Conservation (phyloP, 2,797 vertebrate genomes). For the Paratrypauchen microcephalus region DNA sequence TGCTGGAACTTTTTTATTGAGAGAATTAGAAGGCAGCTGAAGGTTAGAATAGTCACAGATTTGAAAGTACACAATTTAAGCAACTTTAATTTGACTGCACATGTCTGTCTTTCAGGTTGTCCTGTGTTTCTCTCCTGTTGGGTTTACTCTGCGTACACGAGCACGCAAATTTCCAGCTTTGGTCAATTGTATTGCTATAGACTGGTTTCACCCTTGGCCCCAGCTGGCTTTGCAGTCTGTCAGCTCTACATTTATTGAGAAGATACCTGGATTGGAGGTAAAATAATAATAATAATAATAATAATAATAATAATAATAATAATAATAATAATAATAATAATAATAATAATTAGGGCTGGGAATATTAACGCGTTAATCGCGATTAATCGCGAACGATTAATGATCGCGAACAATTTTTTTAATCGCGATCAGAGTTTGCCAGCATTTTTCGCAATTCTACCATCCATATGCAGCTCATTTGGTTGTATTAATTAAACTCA, state of each 20-base stretch:
- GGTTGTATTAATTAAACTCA: too few relatives aligned
- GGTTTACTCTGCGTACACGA: conserved; percentile 76
- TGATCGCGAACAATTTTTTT: too few relatives aligned
- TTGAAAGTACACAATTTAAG: background rate
- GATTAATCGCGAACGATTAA: too few relatives aligned
- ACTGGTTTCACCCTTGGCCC: conserved; percentile 76
- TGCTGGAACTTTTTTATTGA: conserved; percentile 82
- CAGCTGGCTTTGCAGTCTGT: conserved; percentile 72
- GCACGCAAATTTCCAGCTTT: conserved; percentile 76
- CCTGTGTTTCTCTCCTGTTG: conserved; percentile 79
- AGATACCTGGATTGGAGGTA: conserved; percentile 74
- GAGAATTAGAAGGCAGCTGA: conserved; percentile 71
- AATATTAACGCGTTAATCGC: too few relatives aligned
- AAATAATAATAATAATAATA: too few relatives aligned
- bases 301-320: too few relatives aligned
- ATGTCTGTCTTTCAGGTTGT: conserved; percentile 67
- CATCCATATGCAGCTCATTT: too few relatives aligned
- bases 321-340: too few relatives aligned
- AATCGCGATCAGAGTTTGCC: too few relatives aligned
- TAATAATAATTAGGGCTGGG: too few relatives aligned
- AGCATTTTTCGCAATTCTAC: too few relatives aligned
- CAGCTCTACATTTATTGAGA: conserved; percentile 78
- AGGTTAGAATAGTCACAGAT: conserved; percentile 42
- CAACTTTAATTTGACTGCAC: background rate
- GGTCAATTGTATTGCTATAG: conserved; percentile 71